Conservation (phyloP, 2,113 vertebrate species). For the Etheostoma cragini region DNA sequence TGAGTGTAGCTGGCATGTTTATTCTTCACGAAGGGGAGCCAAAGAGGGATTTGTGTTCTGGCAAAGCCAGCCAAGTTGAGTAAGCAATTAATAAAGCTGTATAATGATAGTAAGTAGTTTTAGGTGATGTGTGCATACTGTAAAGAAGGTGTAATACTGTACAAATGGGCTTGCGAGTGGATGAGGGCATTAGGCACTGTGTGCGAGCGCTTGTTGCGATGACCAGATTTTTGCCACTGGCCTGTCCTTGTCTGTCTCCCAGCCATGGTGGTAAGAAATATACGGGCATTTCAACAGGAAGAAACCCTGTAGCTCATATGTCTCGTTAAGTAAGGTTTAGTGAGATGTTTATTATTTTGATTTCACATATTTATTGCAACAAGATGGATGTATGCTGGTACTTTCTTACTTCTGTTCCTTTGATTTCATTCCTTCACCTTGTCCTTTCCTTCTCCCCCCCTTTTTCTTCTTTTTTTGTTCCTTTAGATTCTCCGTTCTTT, state of each 20-base stretch:
- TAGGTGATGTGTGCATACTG: background rate
- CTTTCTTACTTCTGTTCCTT: conserved; percentile 13
- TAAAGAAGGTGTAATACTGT: conserved; percentile 9
- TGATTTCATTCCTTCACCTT: conserved; percentile 12
- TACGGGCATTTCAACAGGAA: conserved; percentile 1
- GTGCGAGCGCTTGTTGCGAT: conserved; percentile 58
- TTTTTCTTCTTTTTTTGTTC: conserved; percentile 24
- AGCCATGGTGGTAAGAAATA: conserved; percentile 2
- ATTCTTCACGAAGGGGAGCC: conserved; percentile 1
- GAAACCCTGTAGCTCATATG: conserved; percentile 2
- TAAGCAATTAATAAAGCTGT: conserved; percentile 17
- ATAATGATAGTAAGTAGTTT: background rate
- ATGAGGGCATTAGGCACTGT: conserved; percentile 22
- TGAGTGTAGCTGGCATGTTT: conserved; percentile 12
- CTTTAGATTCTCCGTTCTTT: conserved; percentile 70
- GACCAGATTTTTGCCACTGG: conserved; percentile 49
- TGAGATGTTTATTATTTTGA: background rate
- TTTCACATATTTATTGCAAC: background rate
- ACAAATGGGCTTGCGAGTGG: conserved; percentile 12
- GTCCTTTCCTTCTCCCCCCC: background rate
- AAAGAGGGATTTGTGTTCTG: conserved; percentile 29
- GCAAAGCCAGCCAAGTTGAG: background rate
- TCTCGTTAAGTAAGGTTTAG: background rate
- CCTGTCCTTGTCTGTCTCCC: conserved; percentile 25
- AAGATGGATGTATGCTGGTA: background rate